Base-by-base conservation (phyloP, 2,797 vertebrate genomes). In the Gastrophryne carolinensis region DNA sequence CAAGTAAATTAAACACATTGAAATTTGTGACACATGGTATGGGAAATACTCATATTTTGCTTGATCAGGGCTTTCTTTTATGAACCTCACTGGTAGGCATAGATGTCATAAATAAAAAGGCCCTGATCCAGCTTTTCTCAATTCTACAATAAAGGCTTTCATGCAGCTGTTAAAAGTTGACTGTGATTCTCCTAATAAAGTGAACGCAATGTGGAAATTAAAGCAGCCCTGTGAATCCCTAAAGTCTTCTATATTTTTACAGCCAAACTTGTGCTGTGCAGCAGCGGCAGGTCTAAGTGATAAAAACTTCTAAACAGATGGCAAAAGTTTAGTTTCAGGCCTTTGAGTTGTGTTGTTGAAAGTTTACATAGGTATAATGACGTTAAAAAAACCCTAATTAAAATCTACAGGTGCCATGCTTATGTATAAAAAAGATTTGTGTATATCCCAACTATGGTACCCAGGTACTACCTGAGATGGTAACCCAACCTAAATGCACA, bases 271-370 rank as follows among this genome's bases (percentile, higher is more conserved):
- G 62, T 53, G 24, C 23, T n/a, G 24, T 19, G 26, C 6, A 9
- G 10, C 47, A 19, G 53, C 60, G 60, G 11, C 47, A 47, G 65
- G 44, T 69, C 57, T 68, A 44, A 58, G 30, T 15, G 41, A 61
- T 61, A 50, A 68, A n/a, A 76, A 76, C 47, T 53, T 12, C 47
- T 26, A 54, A 63, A 24, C 73, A 76, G 73, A 76, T 76, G 65
- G 73, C 21, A 26, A 62, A 15, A 53, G 30, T 75, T 75, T 61
- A 47, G 26, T 39, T 76, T 44, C 50, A 62, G 34, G 57, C 12
- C 34, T 70, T 47, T 69, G 49, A 53, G 57, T 69, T 76, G 44
- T 41, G 27, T 23, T 52, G 29, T 61, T 24, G 52, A 64, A 75
- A 67, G 30, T 29, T 68, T 60, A 15, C 12, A 44, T 7, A 8